A percentile compares a stretch with the other conserved stretches of the same genome.
These are phyloP conservation scores for Pelecanoides urinatrix DNA, from an alignment of 2,113 vertebrate species.

Conservation along the genomic window DNA sequence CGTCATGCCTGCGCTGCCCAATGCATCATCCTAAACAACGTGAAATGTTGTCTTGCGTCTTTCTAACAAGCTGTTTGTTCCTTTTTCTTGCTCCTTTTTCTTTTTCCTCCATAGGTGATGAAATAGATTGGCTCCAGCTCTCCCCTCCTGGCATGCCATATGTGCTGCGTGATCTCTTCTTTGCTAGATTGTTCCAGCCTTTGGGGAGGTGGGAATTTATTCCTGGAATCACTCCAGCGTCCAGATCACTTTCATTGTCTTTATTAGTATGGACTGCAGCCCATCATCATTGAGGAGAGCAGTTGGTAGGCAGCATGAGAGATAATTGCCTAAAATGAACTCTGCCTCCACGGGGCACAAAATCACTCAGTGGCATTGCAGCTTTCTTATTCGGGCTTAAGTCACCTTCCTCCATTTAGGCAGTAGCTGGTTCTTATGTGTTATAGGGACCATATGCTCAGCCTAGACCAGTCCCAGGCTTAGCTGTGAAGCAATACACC, in stretches of 20 bases:
- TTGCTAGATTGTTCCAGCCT: not conserved
- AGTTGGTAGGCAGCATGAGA: slow-evolving; percentile 7
- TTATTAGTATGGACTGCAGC: slow-evolving; percentile 1
- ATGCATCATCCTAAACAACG: not conserved
- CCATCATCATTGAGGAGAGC: not conserved
- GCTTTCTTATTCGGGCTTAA: not conserved
- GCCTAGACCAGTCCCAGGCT: not conserved
- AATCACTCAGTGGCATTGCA: not conserved
- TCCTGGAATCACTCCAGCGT: slow-evolving; percentile 21
- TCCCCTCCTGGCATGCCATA: slow-evolving; percentile 42
- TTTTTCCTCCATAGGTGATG: not conserved
- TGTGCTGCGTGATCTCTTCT: not conserved
- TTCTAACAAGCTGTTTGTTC: not conserved
- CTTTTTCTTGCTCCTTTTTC: not conserved
- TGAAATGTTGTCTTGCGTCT: not conserved
- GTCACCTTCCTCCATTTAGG: not conserved
- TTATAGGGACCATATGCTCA: not conserved
- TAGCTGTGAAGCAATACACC: not conserved
- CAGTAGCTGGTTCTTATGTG: not conserved
- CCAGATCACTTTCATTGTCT: slow-evolving; percentile 10
- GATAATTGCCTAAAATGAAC: slow-evolving; percentile 49
- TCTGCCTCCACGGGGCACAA: not conserved
- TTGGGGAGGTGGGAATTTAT: slow-evolving; percentile 6
- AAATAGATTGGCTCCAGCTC: slow-evolving; percentile 3
- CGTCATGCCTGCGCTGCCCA: not conserved